These are phyloP conservation scores for Achatina immaculata DNA, from an alignment of 1,140 invertebrate genomes.

Conservation along the genomic window DNA sequence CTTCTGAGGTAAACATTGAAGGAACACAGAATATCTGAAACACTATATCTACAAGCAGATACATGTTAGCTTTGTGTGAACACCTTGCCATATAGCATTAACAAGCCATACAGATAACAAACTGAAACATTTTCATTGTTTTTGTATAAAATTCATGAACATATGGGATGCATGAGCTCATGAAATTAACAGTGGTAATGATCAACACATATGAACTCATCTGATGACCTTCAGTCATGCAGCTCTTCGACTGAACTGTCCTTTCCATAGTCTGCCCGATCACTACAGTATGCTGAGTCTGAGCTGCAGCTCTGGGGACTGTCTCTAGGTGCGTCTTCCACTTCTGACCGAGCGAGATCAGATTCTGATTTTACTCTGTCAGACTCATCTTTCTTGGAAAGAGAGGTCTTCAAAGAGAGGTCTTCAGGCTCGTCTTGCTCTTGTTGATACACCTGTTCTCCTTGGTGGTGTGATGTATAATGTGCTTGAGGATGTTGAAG, in stretches of 20 bases:
- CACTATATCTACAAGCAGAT: too few species aligned
- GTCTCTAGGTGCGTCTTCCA: neutral
- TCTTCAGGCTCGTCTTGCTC: neutral
- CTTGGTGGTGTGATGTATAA: neutral
- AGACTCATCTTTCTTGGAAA: neutral
- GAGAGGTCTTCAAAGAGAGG: neutral
- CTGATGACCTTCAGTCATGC: neutral
- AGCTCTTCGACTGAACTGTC: neutral
- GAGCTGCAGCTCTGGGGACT: neutral
- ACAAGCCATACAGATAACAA: too few species aligned
- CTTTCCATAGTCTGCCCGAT: neutral
- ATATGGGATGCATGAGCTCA: too few species aligned
- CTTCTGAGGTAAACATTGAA: too few species aligned
- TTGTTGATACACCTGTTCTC: neutral
- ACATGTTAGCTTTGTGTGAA: too few species aligned
- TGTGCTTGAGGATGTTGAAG: neutral
- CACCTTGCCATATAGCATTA: too few species aligned
- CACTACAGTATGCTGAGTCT: neutral
- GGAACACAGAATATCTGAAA: too few species aligned
- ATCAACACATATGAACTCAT: too few species aligned
- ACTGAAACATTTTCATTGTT: too few species aligned
- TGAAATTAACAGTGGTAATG: too few species aligned
- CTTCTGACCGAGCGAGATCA: neutral
- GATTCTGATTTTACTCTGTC: neutral
- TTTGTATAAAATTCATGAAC: too few species aligned